Percentiles rank a stretch among this genome's conserved stretches.
Evolutionary conservation across 2,888 invertebrate genomes (phyloP).

Genomic region (Mycogona germanica): DNA sequence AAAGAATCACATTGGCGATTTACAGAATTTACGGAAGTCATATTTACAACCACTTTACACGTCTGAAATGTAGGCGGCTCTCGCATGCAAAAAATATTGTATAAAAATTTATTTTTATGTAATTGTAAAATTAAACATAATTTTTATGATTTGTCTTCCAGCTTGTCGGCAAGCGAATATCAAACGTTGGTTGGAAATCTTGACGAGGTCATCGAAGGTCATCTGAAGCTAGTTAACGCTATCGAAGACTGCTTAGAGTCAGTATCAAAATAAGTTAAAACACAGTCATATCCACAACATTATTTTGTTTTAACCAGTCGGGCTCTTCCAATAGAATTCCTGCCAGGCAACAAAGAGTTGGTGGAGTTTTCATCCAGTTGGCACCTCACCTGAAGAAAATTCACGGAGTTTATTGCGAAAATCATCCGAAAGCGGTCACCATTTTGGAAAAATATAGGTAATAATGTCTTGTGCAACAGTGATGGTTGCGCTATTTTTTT

Average conservation of each 20-base stretch:
- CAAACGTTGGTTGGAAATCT: conserved; percentile 78
- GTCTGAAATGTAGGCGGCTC: conserved; percentile 63
- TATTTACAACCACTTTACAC: conserved; percentile 78
- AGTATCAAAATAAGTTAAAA: conserved; percentile 36
- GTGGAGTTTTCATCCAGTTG: conserved; percentile 73
- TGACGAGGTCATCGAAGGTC: conserved; percentile 70
- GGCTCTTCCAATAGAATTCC: conserved; percentile 27
- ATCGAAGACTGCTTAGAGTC: conserved; percentile 62
- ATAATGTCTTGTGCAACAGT: background rate
- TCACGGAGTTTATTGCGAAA: conserved; percentile 77
- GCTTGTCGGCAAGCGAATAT: conserved; percentile 73
- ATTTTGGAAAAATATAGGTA: conserved; percentile 87
- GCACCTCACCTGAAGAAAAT: conserved; percentile 51
- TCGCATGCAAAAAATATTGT: background rate
- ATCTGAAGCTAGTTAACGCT: conserved; percentile 62
- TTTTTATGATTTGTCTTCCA: conserved; percentile 34
- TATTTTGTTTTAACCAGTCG: background rate
- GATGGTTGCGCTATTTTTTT: background rate
- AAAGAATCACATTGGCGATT: conserved; percentile 75
- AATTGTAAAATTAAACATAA: background rate
- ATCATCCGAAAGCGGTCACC: conserved; percentile 89
- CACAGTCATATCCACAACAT: background rate
- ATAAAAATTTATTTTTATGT: conserved; percentile 7
- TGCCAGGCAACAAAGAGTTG: conserved; percentile 61
- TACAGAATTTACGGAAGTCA: conserved; percentile 69